These are phyloP conservation scores for Agrochola lota DNA, from an alignment of 2,888 invertebrate species.

Conservation along the genomic window DNA sequence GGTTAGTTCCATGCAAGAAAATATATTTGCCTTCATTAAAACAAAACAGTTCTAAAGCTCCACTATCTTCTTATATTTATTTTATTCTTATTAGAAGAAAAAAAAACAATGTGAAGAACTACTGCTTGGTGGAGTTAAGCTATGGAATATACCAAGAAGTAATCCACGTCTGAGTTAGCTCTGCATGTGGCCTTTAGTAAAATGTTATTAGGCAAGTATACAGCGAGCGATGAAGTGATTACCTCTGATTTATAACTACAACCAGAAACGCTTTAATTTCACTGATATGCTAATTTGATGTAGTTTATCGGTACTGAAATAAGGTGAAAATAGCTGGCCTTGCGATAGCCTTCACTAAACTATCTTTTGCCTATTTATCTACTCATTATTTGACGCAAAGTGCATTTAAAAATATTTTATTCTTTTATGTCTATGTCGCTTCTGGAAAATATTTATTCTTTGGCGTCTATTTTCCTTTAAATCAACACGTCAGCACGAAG, in stretches of 20 bases:
- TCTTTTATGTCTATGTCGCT: slow-evolving; percentile 6
- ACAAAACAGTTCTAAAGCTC: neutral
- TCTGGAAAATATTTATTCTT: slow-evolving; percentile 40
- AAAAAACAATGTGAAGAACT: neutral
- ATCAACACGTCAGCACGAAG: slow-evolving; percentile 48
- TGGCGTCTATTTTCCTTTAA: slow-evolving; percentile 51
- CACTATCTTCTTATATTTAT: neutral
- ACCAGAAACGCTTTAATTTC: slow-evolving; percentile 53
- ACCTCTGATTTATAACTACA: slow-evolving; percentile 42
- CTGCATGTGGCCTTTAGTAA: slow-evolving; percentile 2
- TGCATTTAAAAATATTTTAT: slow-evolving; percentile 2
- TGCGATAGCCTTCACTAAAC: slow-evolving; percentile 2
- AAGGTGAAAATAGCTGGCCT: slow-evolving; percentile 22
- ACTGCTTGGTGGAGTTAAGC: neutral
- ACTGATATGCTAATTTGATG: slow-evolving; percentile 49
- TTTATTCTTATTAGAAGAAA: no score
- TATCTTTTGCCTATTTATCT: neutral
- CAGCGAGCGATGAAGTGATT: slow-evolving; percentile 56
- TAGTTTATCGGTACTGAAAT: slow-evolving; percentile 9
- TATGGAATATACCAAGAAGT: neutral
- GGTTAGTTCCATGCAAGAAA: neutral
- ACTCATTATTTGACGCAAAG: neutral
- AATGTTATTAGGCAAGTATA: slow-evolving; percentile 45
- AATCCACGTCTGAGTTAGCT: neutral
- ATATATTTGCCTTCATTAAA: neutral